Evolutionary conservation across 2,797 vertebrate species (phyloP).

Genomic region (Premnoplex brunnescens): DNA sequence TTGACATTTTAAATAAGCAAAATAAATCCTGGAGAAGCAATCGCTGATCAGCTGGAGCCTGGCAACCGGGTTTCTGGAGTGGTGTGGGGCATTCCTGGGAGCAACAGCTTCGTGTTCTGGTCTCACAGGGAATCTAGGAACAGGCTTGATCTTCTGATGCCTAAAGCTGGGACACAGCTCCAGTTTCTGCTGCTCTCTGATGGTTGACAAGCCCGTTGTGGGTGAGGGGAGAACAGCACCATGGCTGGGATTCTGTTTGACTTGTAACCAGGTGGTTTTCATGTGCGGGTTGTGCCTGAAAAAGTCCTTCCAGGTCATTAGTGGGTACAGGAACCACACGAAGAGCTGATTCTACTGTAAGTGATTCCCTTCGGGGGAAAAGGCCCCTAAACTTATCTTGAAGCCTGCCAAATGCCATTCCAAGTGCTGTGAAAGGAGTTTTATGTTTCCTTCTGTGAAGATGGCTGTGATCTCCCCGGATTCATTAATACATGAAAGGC

Average conservation of each 20-base stretch:
- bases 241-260: neutral
- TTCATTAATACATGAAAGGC: conserved; percentile 13
- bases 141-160: fast-evolving
- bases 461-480: conserved; percentile 2
- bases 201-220: neutral
- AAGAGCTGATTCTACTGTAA: neutral
- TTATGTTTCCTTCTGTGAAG: conserved; percentile 9
- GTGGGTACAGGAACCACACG: neutral
- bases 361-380: neutral
- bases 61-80: neutral
- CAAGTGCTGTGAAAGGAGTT: conserved; percentile 11
- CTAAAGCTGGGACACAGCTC: neutral
- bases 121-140: neutral
- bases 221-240: neutral
- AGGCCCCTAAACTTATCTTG: neutral
- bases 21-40: neutral
- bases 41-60: neutral
- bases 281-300: neutral
- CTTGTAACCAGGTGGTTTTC: neutral
- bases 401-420: conserved; percentile 8
- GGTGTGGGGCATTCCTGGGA: fast-evolving
- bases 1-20: conserved; percentile 33
- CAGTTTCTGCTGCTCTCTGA: neutral
- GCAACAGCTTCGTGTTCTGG: neutral
- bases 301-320: neutral